phyloP scores from a whole-genome alignment of 2,797 vertebrate genomes.

The Crocodylus rhombifer region DNA sequence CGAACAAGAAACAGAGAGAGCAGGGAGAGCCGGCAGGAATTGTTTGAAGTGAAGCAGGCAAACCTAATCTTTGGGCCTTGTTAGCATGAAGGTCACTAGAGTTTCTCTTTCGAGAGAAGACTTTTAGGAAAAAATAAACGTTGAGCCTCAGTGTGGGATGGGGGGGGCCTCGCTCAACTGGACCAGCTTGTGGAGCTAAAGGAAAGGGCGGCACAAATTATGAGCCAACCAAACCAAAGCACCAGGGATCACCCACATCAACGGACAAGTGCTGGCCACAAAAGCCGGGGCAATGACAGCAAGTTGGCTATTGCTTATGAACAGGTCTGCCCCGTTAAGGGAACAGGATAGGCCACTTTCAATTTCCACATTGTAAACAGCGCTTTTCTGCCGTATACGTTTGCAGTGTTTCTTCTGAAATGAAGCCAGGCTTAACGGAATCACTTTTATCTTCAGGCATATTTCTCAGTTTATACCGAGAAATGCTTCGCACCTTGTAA shows the following conservation, averaged over 20 bases:
- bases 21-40: not conserved
- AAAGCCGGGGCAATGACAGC: not conserved
- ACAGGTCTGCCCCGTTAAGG: rapidly evolving
- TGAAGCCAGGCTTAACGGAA: slow-evolving; percentile 22
- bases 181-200: not conserved
- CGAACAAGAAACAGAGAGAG: not conserved
- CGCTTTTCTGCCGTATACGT: not conserved
- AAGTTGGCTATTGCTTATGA: not conserved
- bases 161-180: not conserved
- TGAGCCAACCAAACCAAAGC: not conserved
- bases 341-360: rapidly evolving
- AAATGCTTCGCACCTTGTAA: slow-evolving; percentile 72
- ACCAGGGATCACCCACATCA: not conserved
- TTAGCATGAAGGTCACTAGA: not conserved
- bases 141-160: not conserved
- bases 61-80: not conserved
- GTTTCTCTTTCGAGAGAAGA: not conserved
- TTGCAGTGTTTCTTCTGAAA: not conserved
- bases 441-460: not conserved
- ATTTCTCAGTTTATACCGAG: not conserved
- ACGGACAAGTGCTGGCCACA: not conserved
- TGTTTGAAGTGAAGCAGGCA: not conserved
- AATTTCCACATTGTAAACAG: rapidly evolving
- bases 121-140: not conserved
- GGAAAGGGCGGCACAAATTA: not conserved